A percentile compares a stretch with the other conserved stretches of the same genome.
Evolutionary conservation across 2,888 invertebrate species (phyloP).

Genomic region (Eledone cirrhosa): DNA sequence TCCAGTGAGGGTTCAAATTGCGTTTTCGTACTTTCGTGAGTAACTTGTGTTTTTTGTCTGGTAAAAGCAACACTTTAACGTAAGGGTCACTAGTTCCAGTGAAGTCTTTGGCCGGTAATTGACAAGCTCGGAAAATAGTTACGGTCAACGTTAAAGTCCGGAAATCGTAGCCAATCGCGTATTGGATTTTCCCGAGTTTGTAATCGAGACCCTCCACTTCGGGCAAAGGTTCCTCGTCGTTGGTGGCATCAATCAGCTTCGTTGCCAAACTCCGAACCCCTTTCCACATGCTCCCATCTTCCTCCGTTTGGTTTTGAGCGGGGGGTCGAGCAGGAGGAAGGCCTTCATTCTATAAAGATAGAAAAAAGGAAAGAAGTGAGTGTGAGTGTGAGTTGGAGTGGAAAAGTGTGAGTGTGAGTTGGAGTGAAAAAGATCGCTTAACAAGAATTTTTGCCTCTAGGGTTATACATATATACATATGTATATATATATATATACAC

Average conservation of each 20-base stretch:
- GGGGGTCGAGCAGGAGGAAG: conserved; percentile 14
- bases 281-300: conserved; percentile 48
- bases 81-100: conserved; percentile 67
- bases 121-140: conserved; percentile 60
- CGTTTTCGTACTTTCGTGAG: conserved; percentile 65
- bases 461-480: too few relatives aligned
- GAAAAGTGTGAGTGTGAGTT: not conserved
- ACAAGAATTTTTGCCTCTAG: not conserved
- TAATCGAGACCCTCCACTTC: conserved; percentile 55
- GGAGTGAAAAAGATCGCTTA: not conserved
- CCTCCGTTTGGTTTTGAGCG: conserved; percentile 15
- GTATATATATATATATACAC: too few relatives aligned
- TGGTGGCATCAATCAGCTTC: conserved; percentile 57
- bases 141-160: conserved; percentile 61
- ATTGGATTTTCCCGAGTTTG: conserved; percentile 61
- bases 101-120: conserved; percentile 65
- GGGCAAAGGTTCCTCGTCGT: conserved; percentile 39
- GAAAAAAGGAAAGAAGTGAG: not conserved
- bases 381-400: not conserved
- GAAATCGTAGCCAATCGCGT: conserved; percentile 62
- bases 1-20: conserved; percentile 66
- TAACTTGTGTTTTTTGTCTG: conserved; percentile 65
- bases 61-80: conserved; percentile 64
- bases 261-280: conserved; percentile 56
- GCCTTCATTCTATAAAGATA: not conserved